phyloP scores from a whole-genome alignment of 1,140 invertebrate genomes.

The Drosophila navojoa region DNA sequence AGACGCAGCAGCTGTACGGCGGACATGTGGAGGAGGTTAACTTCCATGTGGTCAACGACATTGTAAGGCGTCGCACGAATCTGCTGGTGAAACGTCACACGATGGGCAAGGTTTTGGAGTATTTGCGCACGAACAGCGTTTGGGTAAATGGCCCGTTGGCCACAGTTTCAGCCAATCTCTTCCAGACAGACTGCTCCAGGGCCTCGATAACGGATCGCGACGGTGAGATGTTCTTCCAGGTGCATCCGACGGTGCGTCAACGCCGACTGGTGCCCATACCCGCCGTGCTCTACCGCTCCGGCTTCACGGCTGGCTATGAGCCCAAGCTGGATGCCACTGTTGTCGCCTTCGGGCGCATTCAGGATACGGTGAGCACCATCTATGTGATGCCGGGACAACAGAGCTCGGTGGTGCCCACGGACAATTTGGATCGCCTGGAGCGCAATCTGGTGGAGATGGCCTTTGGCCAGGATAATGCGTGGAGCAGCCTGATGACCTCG shows the following conservation, averaged over 20 bases:
- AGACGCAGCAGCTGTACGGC: conserved; percentile 93
- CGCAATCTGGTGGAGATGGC: conserved; percentile 87
- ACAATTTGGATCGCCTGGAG: conserved; percentile 90
- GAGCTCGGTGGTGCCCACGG: conserved; percentile 89
- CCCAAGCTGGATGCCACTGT: conserved; percentile 92
- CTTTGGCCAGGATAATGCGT: conserved; percentile 87
- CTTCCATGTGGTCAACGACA: conserved; percentile 91
- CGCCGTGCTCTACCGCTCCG: conserved; percentile 90
- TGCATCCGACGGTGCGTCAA: conserved; percentile 90
- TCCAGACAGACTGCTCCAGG: conserved; percentile 90
- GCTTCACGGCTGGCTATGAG: conserved; percentile 92
- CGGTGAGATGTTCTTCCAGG: conserved; percentile 93
- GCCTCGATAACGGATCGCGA: conserved; percentile 90
- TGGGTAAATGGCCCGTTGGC: conserved; percentile 89
- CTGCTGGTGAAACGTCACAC: conserved; percentile 91
- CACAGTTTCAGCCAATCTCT: conserved; percentile 91
- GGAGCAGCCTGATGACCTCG: conserved; percentile 89
- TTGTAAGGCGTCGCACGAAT: conserved; percentile 90
- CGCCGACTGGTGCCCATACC: conserved; percentile 91
- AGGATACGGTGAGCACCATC: conserved; percentile 90
- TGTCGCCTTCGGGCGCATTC: conserved; percentile 88
- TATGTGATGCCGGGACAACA: conserved; percentile 92
- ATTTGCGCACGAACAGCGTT: conserved; percentile 89
- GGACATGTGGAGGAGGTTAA: conserved; percentile 93
- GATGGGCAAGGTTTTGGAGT: conserved; percentile 90